Base-by-base conservation (phyloP, 2,113 vertebrate genomes). In the Scomber scombrus region DNA sequence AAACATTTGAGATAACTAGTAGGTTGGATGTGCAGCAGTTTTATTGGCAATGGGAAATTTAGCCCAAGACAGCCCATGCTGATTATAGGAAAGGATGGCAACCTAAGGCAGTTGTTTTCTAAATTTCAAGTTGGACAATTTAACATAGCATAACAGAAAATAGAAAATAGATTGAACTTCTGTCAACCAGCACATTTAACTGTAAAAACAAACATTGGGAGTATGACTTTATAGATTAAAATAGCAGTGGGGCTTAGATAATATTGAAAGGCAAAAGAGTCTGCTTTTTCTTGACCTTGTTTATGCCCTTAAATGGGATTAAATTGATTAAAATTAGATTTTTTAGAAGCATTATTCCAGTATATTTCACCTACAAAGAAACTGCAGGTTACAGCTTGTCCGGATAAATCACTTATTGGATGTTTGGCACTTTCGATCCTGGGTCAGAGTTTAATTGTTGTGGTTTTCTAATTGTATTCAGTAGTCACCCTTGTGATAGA, bases 1-100 rank as follows among this genome's bases (percentile, higher is more conserved):
- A 52, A 40, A 8, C 10, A 77, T 80, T 83, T 67, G 54, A 64
- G 54, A 80, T 67, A 58, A 71, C 54, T 31, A 47, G 78, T 19
- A 21, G 56, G 34, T 19, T 51, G 72, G 31, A 66, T 64, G 23
- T 74, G 71, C 55, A 43, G 63, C 26, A 29, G 23, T 71, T 66
- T 71, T 46, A 3, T 15, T 52, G 71, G 16, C 31, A 6, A 0
- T 51, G n/a, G 23, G 71, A 75, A 58, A 34, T 46, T 16, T 63
- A 7, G 52, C 47, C 31, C 61, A 60, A 52, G 47, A 67, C 31
- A 55, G 56, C 19, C 13, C 46, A 60, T 50, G 46, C 12, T 6
- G 46, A 71, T 58, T 13, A 54, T 31, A 34, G 71, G 56, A 60
- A 46, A 46, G 49, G 11, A 68, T 62, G 43, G 67, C 67, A 69